A percentile compares a stretch with the other conserved stretches of the same genome.
Evolutionary conservation across 2,888 invertebrate species (phyloP).

Genomic region (Cantharis nigra): DNA sequence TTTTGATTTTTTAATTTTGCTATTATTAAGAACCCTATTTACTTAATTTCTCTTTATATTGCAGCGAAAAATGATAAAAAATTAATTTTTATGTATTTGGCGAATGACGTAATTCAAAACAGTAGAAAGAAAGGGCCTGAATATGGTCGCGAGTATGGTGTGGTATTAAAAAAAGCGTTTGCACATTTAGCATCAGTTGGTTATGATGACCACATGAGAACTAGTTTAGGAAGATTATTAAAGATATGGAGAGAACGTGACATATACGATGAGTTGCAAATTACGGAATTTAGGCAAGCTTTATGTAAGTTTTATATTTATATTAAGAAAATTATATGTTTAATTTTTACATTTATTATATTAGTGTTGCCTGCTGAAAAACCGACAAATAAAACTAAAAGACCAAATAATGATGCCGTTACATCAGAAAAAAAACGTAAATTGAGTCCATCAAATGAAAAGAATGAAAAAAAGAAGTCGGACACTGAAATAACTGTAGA

Average conservation of each 20-base stretch:
- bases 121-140: slow-evolving; percentile 97
- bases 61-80: slow-evolving; percentile 80
- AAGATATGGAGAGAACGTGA: slow-evolving; percentile 92
- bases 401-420: slow-evolving; percentile 46
- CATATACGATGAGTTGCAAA: slow-evolving; percentile 81
- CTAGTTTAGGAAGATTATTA: slow-evolving; percentile 79
- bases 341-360: slow-evolving; percentile 8
- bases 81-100: slow-evolving; percentile 94
- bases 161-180: slow-evolving; percentile 80
- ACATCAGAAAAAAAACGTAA: slow-evolving; percentile 41
- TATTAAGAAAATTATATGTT: background rate
- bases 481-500: slow-evolving; percentile 59
- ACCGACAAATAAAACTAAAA: slow-evolving; percentile 57
- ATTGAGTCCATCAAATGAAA: slow-evolving; percentile 48
- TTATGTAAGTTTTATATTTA: slow-evolving; percentile 53
- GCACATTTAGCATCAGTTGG: slow-evolving; percentile 77
- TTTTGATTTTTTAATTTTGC: background rate
- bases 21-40: no score
- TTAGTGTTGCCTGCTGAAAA: slow-evolving; percentile 54
- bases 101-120: slow-evolving; percentile 99
- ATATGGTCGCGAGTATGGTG: slow-evolving; percentile 86
- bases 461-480: slow-evolving; percentile 58
- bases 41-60: slow-evolving; percentile 22
- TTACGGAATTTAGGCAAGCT: slow-evolving; percentile 76
- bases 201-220: slow-evolving; percentile 80